A percentile compares a stretch with the other conserved stretches of the same genome.
These are phyloP conservation scores for Turdus rufiventris DNA, from an alignment of 2,113 vertebrate genomes.

Conservation along the genomic window DNA sequence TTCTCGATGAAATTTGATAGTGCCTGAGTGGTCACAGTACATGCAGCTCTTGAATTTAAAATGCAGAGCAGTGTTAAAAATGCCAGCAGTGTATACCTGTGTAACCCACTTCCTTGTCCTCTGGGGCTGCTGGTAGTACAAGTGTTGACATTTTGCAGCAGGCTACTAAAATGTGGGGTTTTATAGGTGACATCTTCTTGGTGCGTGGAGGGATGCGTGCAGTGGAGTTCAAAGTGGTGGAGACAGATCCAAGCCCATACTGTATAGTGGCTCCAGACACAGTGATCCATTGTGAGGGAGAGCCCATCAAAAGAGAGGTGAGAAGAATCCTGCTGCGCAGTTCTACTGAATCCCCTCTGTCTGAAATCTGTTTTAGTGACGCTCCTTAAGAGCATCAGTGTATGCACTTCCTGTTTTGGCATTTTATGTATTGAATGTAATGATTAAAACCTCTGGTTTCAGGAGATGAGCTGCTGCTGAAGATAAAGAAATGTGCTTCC, in stretches of 20 bases:
- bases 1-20: neutral
- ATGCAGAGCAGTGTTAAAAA: neutral
- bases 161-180: neutral
- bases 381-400: neutral
- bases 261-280: constrained; percentile 98
- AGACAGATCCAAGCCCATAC: constrained; percentile 95
- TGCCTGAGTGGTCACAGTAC: neutral
- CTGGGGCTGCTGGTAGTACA: neutral
- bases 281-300: constrained; percentile 97
- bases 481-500: neutral
- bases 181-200: constrained; percentile 95
- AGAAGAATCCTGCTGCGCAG: neutral
- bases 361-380: neutral
- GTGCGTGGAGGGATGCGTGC: constrained; percentile 98
- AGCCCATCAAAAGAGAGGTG: constrained; percentile 96
- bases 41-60: neutral
- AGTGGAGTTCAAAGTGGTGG: constrained; percentile 98
- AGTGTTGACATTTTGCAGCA: neutral
- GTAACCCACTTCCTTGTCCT: neutral
- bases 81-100: neutral
- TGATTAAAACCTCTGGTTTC: neutral
- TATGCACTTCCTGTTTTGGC: neutral
- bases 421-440: neutral
- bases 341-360: neutral
- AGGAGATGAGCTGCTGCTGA: neutral